Base-by-base conservation (phyloP, 2,888 invertebrate species). In the Polietes domitor region DNA sequence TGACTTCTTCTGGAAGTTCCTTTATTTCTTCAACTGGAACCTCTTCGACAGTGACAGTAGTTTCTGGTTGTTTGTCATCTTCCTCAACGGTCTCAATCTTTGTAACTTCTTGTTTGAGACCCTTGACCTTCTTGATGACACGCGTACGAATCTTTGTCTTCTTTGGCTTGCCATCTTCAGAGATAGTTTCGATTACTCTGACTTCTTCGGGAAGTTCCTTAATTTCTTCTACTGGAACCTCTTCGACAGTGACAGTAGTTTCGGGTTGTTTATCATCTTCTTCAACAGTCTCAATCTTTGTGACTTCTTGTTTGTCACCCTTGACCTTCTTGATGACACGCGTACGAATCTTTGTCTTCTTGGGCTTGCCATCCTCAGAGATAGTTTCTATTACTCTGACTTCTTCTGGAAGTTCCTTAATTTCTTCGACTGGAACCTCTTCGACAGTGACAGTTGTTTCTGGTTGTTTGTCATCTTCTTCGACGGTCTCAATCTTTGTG, bases 181-280 rank as follows among this genome's bases (percentile, higher is more conserved):
- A 3, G 6, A 77, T n/a, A 9, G 76, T 50, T 24, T 77, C 68
- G 19, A 77, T 41, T 0, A 77, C 32, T 21, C 24, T 24, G 2
- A 75, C 63, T 75, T 63, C 77, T 58, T 77, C 61, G 2, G 61
- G 61, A 41, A 78, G 61, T 61, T 92, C 92, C 68, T 86, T 87
- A 21, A 88, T 80, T 28, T 91, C 91, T 85, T 91, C 89, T 80
- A n/a, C 17, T 88, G 21, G 19, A 89, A 61, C 47, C 73, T 85
- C 87, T 86, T 85, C 86, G 55, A 83, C 87, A 26, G 88, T 87
- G 0, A 89, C 87, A 0, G 89, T 90, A 9, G 90, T 92, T 83
- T 91, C 87, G n/a, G 93, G 92, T 84, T 89, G 87, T 81, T 92
- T 89, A 10, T 89, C 92, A 83, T 92, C 92, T 87, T 92, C 91